Evolutionary conservation across 2,113 vertebrate genomes (phyloP), one percentile per base, ranked within the genome.

Genomic region (Suncus etruscus): DNA sequence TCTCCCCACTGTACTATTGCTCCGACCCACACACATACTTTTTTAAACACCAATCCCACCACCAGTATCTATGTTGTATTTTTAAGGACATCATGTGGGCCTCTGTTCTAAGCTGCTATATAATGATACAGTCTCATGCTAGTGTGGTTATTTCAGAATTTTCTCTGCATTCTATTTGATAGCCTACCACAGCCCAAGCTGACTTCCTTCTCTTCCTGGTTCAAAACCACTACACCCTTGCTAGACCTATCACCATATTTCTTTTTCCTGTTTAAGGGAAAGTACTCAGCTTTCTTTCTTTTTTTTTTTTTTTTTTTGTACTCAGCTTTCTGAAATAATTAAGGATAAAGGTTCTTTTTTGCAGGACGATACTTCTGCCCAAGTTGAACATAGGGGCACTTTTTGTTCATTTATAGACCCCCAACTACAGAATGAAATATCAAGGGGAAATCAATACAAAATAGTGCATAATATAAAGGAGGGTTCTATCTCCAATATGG

Each of bases 191-290:
- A 54, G 11, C 4, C 70, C 61, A 31, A 1, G 31, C 27, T 74
- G 80, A 86, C 50, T 83, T 83, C 76, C 77, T 91, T 84, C 74
- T 92, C 39, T 88, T 83, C 32, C 48, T 87, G 32, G 14, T 66
- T 94, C 78, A 66, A 90, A 90, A 93, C 66, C n/a, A n/a, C 31
- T 68, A 69, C 11, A 27, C 12, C 15, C 0, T n/a, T 15, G 20
- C 69, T 50, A 79, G 82, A 65, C 48, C 25, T 66, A 75, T 79
- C 87, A 86, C 24, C 47, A 79, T 27, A 27, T 82, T 76, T 48
- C 77, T 75, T 65, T 84, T 89, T 83, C 63, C 65, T 63, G 61
- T 75, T 61, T 58, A 87, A 85, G 58, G 65, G 54, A n/a, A 74
- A 81, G 69, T 18, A 11, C 18, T 78, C 29, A 66, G 51, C 8